Evolutionary conservation across 2,797 vertebrate genomes (phyloP), one percentile per base, ranked within the genome.

Genomic region (Megaceryle alcyon): DNA sequence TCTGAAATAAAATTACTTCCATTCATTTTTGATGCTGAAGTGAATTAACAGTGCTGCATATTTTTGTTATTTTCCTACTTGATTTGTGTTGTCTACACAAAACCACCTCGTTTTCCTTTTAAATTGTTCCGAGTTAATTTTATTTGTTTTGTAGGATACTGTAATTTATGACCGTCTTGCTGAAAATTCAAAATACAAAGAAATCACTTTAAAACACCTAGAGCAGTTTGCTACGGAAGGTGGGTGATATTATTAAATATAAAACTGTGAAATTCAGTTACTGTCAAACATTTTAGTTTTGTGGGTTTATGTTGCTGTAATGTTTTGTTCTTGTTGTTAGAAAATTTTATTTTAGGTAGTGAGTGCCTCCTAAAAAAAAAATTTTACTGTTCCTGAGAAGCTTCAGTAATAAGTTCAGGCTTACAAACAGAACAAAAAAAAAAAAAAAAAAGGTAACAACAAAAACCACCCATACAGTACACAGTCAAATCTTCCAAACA

Each of bases 211-310:
- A 93, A 99, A 99, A 98, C 99, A 99, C 98, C 98, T 99, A 98
- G 99, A 99, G 92, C 99, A 99, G 97, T 99, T 99, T 98, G 99
- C 99, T 79, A 99, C 99, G 16, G 99, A 99, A 98, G 99, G 99
- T 99, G 88, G 97, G 98, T 96, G 26, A n/a, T 85, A 80, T 13
- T 90, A 19, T 49, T 64, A 41, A 83, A 5, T 70, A 68, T 76
- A 77, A 84, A 92, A 68, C 35, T 43, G 31, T 1, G 4, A 88
- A 91, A 87, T 86, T 78, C 28, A 59, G 3, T 75, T 75, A 41
- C n/a, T 69, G 10, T 16, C 90, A 46, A 69, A 8, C 29, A 92
- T 70, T 7, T 29, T 41, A 44, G 25, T 49, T 88, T 57, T 93
- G 21, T 49, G 61, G 0, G 71, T 85, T 83, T 68, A n/a, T 64